Base-by-base conservation (phyloP, 2,888 invertebrate genomes). In the Nipponacmea schrenckii region DNA sequence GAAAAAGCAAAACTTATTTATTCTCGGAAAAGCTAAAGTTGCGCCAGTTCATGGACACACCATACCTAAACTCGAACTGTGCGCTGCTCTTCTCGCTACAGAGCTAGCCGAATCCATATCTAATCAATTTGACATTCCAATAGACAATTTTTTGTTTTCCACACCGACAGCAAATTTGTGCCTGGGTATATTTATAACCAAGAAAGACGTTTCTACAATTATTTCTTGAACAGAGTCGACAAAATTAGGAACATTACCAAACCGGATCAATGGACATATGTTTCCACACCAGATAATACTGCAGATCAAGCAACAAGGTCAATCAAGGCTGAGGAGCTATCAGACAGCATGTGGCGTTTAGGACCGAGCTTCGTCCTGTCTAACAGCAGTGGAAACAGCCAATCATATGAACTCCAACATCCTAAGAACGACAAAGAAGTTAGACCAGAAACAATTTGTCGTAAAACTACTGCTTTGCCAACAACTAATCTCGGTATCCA, bases 61-160 rank as follows among this genome's bases (percentile, higher is more conserved):
- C 15, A 68, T 74, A 15, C 73, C 75, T 12, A 56, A 69, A 17
- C 50, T 75, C 4, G 73, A 75, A 64, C 44, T 75, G 39, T 69
- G 69, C 39, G 75, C 68, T 12, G 73, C 75, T 0, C 69, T 73
- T 5, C 26, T 73, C 3, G 72, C 69, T 17, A 68, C 66, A 17
- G 68, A 74, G 56, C 26, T 74, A 24, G 50, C 31, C 10, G 64
- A 68, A 17, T 39, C n/a, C n/a, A n/a, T n/a, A n/a, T n/a, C n/a
- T n/a, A n/a, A n/a, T n/a, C n/a, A n/a, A n/a, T n/a, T n/a, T 15
- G 39, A 66, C 24, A 66, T 71, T 20, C 39, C 62, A 14, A 12
- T 50, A 15, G 45, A 56, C 44, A n/a, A n/a, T n/a, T n/a, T n/a
- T n/a, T 50, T 31, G 17, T 73, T 65, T 64, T 73, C 24, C n/a